These are phyloP conservation scores for Agriotes lineatus DNA, from an alignment of 2,888 invertebrate species.

Conservation along the genomic window DNA sequence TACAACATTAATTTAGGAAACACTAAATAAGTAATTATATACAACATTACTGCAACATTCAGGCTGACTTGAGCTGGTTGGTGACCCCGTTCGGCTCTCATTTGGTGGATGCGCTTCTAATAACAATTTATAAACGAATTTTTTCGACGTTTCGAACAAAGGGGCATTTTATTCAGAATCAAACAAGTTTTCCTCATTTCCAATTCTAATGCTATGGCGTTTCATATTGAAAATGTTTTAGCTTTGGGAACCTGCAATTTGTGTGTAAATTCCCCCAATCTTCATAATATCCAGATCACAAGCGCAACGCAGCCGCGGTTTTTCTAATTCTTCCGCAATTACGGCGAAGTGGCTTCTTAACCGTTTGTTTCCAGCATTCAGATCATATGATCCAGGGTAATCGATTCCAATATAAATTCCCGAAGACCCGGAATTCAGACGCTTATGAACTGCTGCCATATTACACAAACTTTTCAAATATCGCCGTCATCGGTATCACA, in stretches of 20 bases:
- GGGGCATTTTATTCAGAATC: conserved; percentile 33
- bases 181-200: conserved; percentile 39
- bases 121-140: conserved; percentile 38
- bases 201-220: conserved; percentile 39
- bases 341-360: not conserved
- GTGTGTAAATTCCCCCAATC: conserved; percentile 33
- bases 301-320: not conserved
- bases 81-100: not conserved
- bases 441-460: conserved; percentile 55
- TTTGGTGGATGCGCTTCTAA: conserved; percentile 43
- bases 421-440: conserved; percentile 55
- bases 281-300: conserved; percentile 30
- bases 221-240: conserved; percentile 40
- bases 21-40: conserved; percentile 37
- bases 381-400: conserved; percentile 43
- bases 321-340: not conserved
- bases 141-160: conserved; percentile 26
- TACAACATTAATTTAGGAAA: conserved; percentile 39
- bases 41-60: conserved; percentile 21
- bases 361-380: conserved; percentile 27
- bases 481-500: conserved; percentile 43
- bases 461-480: conserved; percentile 60
- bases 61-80: not conserved
- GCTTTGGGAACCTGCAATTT: conserved; percentile 33
- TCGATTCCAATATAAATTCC: conserved; percentile 63